Evolutionary conservation across 2,797 vertebrate genomes (phyloP).

Genomic region (Miichthys miiuy): DNA sequence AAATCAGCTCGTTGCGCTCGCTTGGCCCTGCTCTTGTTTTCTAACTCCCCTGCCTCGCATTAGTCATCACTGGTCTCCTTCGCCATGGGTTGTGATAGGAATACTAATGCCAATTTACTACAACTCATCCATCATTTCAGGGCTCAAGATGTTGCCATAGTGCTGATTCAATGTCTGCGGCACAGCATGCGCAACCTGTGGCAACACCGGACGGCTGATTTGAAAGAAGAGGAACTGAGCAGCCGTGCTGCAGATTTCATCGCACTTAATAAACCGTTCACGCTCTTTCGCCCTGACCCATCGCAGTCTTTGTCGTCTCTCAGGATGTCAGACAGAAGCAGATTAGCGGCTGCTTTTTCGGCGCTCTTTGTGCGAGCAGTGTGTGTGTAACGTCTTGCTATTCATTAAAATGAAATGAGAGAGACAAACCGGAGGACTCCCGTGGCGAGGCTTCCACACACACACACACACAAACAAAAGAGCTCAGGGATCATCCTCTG

Average conservation of each 20-base stretch:
- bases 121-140: constrained; percentile 59
- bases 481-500: too few relatives aligned
- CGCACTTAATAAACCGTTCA: constrained; percentile 65
- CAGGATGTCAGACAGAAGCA: constrained; percentile 65
- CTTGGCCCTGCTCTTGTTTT: constrained; percentile 56
- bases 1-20: constrained; percentile 40
- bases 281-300: constrained; percentile 19
- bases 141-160: constrained; percentile 62
- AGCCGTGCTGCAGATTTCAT: constrained; percentile 44
- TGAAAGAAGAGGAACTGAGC: constrained; percentile 40
- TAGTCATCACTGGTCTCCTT: constrained; percentile 56
- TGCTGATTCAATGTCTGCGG: constrained; percentile 62
- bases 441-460: too few relatives aligned
- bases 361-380: constrained; percentile 59
- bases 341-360: constrained; percentile 65
- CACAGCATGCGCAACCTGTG: constrained; percentile 50
- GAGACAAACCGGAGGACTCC: too few relatives aligned
- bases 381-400: too few relatives aligned
- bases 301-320: constrained; percentile 60
- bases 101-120: constrained; percentile 66
- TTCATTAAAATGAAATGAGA: too few relatives aligned
- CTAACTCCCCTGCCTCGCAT: constrained; percentile 47
- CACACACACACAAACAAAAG: too few relatives aligned
- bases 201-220: constrained; percentile 43
- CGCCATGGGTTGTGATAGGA: constrained; percentile 47